These are phyloP conservation scores for Drosophila quasianomalipes DNA, from an alignment of 2,888 invertebrate species.

Conservation along the genomic window DNA sequence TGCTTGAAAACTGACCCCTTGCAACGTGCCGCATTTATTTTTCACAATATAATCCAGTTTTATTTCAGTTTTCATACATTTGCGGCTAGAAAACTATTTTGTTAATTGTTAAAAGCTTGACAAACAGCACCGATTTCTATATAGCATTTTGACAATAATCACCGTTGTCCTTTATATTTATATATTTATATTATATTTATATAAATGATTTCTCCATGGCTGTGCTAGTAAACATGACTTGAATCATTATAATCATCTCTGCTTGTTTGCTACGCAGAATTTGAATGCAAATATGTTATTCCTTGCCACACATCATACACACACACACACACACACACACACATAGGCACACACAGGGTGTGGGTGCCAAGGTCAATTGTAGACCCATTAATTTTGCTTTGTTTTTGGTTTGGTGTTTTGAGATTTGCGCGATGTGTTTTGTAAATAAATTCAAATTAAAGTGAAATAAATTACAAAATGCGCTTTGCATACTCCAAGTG, in stretches of 20 bases:
- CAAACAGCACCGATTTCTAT: neutral
- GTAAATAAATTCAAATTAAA: constrained; percentile 74
- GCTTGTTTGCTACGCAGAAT: constrained; percentile 43
- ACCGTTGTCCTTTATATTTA: neutral
- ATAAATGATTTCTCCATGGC: neutral
- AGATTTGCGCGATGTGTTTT: constrained; percentile 11
- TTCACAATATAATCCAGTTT: neutral
- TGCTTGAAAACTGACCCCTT: constrained; percentile 2
- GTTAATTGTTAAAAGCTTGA: neutral
- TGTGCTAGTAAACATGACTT: neutral
- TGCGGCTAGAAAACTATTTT: neutral
- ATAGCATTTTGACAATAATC: neutral
- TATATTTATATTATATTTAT: neutral
- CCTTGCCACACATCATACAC: constrained; percentile 8
- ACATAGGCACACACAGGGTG: neutral
- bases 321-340: constrained; percentile 9
- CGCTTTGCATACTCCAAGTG: constrained; percentile 26
- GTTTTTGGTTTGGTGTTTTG: constrained; percentile 6
- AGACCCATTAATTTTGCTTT: constrained; percentile 41
- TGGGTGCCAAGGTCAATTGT: constrained; percentile 53
- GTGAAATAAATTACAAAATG: constrained; percentile 64
- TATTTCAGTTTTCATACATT: neutral
- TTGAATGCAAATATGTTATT: constrained; percentile 33
- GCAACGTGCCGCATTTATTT: neutral
- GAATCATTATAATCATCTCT: neutral